Base-by-base conservation (phyloP, 2,888 invertebrate species). In the Coleophora deauratella region DNA sequence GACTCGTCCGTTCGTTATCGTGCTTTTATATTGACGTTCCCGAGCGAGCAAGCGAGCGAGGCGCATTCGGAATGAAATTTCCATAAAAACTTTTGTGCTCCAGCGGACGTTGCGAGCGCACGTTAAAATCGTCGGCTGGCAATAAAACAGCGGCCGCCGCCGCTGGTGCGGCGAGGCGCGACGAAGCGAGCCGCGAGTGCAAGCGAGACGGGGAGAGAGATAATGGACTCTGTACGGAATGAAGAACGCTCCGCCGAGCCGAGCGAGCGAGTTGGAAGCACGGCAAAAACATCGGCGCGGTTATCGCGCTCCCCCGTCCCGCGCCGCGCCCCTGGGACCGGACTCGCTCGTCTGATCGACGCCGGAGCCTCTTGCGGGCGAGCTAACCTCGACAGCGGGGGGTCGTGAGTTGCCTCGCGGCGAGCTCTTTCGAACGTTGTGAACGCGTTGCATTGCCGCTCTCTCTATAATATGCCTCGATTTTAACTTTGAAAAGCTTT, bases 1-100 rank as follows among this genome's bases (percentile, higher is more conserved):
- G 85, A 85, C 82, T 84, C 80, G 82, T 84, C 82, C 79, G 79
- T 85, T 84, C 81, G 84, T 84, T 84, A 82, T 85, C 82, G 77
- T 81, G 81, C 84, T 80, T 82, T 82, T 82, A 82, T 82, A 85
- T 84, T 81, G 82, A 82, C 79, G 84, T 79, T 73, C 79, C 71
- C 78, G 75, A 73, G 66, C 75, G 77, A 75, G 78, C 77, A 66
- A 73, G 76, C 76, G 77, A 72, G 73, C 74, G 81, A 74, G 76
- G 75, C 81, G 81, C 80, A 81, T 79, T 85, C 71, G 82, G 75
- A 85, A 84, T 82, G 84, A 85, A 85, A 85, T 85, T 85, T 85
- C 84, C 85, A 85, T 85, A 85, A 85, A 85, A 85, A 85, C 84
- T 84, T 84, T 85, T 85, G 85, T 84, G 81, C 82, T 81, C 79